A percentile compares a stretch with the other conserved stretches of the same genome.
phyloP scores from a whole-genome alignment of 1,140 invertebrate species.

The Uloborus diversus region DNA sequence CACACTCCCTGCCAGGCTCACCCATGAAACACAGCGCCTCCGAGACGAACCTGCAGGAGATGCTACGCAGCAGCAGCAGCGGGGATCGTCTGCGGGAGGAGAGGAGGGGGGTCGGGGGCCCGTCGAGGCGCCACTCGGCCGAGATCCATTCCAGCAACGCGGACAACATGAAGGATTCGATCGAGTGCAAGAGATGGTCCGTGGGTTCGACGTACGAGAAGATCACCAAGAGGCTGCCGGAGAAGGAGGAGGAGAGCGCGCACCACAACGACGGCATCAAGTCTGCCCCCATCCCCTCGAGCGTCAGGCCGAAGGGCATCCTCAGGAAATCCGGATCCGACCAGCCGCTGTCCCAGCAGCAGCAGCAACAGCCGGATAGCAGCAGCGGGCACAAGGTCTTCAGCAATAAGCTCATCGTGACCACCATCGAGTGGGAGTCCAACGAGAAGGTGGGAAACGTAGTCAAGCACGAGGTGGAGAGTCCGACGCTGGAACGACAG shows the following conservation, averaged over 20 bases:
- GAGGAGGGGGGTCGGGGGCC: conserved; percentile 15
- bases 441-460: conserved; percentile 31
- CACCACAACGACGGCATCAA: conserved; percentile 38
- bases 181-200: conserved; percentile 43
- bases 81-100: background rate
- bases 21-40: conserved; percentile 15
- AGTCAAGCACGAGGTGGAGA: conserved; percentile 40
- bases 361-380: background rate
- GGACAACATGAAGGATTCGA: no score
- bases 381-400: background rate
- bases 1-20: conserved; percentile 3
- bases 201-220: conserved; percentile 31
- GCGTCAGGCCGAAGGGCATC: conserved; percentile 23
- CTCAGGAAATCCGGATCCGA: conserved; percentile 42
- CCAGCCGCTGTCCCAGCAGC: conserved; percentile 21
- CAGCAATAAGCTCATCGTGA: conserved; percentile 35
- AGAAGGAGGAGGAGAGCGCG: background rate
- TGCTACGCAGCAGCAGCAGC: background rate
- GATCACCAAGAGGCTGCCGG: conserved; percentile 13
- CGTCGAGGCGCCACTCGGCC: conserved; percentile 40
- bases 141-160: conserved; percentile 17
- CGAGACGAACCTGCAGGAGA: conserved; percentile 17
- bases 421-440: conserved; percentile 32
- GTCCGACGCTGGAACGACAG: conserved; percentile 23
- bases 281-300: conserved; percentile 32